phyloP scores from a whole-genome alignment of 2,113 vertebrate genomes.

The Malurus cyaneus region DNA sequence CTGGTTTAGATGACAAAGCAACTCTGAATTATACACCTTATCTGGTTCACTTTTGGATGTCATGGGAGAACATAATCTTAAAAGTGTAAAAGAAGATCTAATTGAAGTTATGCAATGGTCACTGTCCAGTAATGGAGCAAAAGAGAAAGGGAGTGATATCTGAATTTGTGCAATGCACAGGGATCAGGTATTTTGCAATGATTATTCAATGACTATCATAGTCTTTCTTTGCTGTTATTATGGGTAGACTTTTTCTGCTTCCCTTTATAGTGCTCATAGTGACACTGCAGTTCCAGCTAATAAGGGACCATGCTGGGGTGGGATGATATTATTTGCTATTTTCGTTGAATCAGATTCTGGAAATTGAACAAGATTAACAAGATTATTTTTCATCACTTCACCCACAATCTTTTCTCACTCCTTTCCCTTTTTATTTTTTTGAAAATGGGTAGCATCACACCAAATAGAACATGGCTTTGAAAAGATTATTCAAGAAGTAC shows the following conservation, averaged over 20 bases:
- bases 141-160: neutral
- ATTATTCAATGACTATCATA: neutral
- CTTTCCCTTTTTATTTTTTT: neutral
- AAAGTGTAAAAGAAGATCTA: neutral
- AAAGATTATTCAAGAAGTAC: slow-evolving; percentile 10
- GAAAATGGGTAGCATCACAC: neutral
- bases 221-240: neutral
- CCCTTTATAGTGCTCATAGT: neutral
- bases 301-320: neutral
- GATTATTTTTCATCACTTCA: slow-evolving; percentile 8
- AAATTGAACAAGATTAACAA: slow-evolving; percentile 7
- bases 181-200: neutral
- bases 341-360: slow-evolving; percentile 1
- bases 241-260: neutral
- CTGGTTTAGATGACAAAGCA: neutral
- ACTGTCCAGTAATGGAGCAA: neutral
- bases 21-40: neutral
- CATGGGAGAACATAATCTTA: neutral
- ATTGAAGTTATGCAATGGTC: neutral
- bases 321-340: slow-evolving; percentile 11
- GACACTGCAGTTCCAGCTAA: neutral
- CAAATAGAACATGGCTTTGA: slow-evolving; percentile 12
- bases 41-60: neutral
- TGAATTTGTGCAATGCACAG: neutral
- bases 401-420: neutral